These are phyloP conservation scores for Campoletis raptor DNA, from an alignment of 2,888 invertebrate species.

Conservation along the genomic window DNA sequence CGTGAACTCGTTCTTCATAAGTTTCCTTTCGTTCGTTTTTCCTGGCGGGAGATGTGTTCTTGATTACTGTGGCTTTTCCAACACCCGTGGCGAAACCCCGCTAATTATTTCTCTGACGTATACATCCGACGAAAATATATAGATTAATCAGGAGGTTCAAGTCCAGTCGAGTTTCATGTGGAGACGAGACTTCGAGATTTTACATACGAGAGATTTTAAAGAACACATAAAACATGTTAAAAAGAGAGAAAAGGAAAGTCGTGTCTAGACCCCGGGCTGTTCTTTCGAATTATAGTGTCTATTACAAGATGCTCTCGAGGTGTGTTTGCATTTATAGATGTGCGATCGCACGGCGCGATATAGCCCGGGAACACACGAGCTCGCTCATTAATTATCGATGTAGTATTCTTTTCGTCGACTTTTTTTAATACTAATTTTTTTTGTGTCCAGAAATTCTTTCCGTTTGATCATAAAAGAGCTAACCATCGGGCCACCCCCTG, in stretches of 20 bases:
- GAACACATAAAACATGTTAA: background rate
- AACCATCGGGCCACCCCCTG: slow-evolving; percentile 48
- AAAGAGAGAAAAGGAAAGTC: slow-evolving; percentile 42
- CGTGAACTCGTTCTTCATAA: slow-evolving; percentile 10
- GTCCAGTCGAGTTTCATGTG: slow-evolving; percentile 27
- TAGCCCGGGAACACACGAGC: slow-evolving; percentile 49
- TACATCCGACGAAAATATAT: slow-evolving; percentile 41
- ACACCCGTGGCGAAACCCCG: slow-evolving; percentile 58
- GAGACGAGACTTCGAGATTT: background rate
- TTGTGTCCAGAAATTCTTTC: slow-evolving; percentile 20
- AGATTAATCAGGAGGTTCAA: slow-evolving; percentile 32
- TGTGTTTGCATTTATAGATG: slow-evolving; percentile 64
- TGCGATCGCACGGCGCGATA: slow-evolving; percentile 59
- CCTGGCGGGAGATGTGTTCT: slow-evolving; percentile 56
- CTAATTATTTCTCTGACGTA: slow-evolving; percentile 65
- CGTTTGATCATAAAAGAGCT: slow-evolving; percentile 41
- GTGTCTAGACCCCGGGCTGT: slow-evolving; percentile 47
- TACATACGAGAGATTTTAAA: background rate
- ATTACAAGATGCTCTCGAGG: slow-evolving; percentile 60
- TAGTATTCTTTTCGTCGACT: slow-evolving; percentile 44
- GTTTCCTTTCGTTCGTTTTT: slow-evolving; percentile 9
- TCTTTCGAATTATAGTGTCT: slow-evolving; percentile 55
- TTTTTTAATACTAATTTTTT: slow-evolving; percentile 17
- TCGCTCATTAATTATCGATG: slow-evolving; percentile 61
- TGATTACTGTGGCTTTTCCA: slow-evolving; percentile 25